phyloP scores from a whole-genome alignment of 2,888 invertebrate genomes.

The Crossocerus cetratus region DNA sequence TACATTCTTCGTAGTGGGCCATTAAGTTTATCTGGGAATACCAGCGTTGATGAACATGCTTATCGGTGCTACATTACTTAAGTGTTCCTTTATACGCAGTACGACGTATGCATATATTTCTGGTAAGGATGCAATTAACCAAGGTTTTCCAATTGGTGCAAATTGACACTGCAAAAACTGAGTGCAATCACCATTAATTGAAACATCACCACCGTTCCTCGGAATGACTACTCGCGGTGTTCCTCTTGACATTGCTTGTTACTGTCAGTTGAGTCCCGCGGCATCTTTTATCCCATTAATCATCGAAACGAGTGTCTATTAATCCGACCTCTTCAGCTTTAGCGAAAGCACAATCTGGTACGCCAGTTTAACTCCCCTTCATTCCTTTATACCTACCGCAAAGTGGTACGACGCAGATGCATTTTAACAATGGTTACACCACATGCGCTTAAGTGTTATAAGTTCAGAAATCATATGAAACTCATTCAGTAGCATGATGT shows the following conservation, averaged over 20 bases:
- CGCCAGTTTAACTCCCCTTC: neutral
- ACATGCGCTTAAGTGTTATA: too few relatives aligned
- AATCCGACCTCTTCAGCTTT: conserved; percentile 41
- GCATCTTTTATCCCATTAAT: conserved; percentile 39
- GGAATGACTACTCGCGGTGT: conserved; percentile 42
- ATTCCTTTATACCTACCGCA: too few relatives aligned
- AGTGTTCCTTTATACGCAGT: neutral
- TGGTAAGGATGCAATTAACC: conserved; percentile 10
- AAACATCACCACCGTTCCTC: conserved; percentile 27
- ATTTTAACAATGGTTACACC: too few relatives aligned
- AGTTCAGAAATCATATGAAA: too few relatives aligned
- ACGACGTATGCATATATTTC: neutral
- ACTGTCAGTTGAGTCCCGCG: conserved; percentile 37
- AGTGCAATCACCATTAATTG: conserved; percentile 33
- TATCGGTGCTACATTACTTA: conserved; percentile 6
- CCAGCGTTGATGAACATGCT: neutral
- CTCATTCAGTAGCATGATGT: too few relatives aligned
- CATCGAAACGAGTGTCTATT: conserved; percentile 40
- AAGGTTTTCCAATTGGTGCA: conserved; percentile 8
- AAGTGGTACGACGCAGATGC: too few relatives aligned
- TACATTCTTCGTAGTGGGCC: too few relatives aligned
- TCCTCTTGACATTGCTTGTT: conserved; percentile 38
- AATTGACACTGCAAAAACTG: conserved; percentile 13
- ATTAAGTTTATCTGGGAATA: too few relatives aligned
- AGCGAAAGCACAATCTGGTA: conserved; percentile 10